Conservation (phyloP, 2,888 invertebrate species). For the Oscheius myriophilus region DNA sequence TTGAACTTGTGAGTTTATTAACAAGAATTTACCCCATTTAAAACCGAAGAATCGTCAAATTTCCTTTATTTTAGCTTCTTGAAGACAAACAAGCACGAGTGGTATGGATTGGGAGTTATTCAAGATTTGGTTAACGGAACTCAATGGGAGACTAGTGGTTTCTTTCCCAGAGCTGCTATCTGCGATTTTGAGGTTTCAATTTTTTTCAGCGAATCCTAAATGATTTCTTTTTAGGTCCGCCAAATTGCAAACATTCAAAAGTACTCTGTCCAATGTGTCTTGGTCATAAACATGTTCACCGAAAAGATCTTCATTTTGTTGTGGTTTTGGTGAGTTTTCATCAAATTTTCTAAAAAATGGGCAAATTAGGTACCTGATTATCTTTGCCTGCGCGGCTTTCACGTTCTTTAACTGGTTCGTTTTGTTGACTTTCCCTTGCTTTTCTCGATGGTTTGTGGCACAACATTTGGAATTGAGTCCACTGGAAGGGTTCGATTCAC, state of each 20-base stretch:
- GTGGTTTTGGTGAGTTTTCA: slow-evolving; percentile 61
- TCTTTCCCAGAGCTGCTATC: slow-evolving; percentile 62
- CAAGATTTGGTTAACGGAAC: slow-evolving; percentile 60
- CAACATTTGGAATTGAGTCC: slow-evolving; percentile 63
- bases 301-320: slow-evolving; percentile 69
- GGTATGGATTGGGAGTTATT: slow-evolving; percentile 68
- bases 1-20: slow-evolving; percentile 58
- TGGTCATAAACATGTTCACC: slow-evolving; percentile 70
- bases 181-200: slow-evolving; percentile 65
- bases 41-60: no score
- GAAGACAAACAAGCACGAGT: slow-evolving; percentile 61
- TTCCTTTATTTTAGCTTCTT: slow-evolving; percentile 64
- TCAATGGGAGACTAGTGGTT: slow-evolving; percentile 66
- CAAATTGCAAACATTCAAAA: slow-evolving; percentile 70
- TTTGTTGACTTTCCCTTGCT: slow-evolving; percentile 63
- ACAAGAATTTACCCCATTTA: no score
- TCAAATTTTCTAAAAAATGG: background rate
- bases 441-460: slow-evolving; percentile 64
- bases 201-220: background rate
- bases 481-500: slow-evolving; percentile 41
- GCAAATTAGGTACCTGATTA: slow-evolving; percentile 60
- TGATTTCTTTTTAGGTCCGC: slow-evolving; percentile 52
- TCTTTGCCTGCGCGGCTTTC: slow-evolving; percentile 55
- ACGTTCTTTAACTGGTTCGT: slow-evolving; percentile 66
- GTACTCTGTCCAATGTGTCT: slow-evolving; percentile 69